Conservation (phyloP, 2,113 vertebrate species). For the Neodontobutis hainanensis region DNA sequence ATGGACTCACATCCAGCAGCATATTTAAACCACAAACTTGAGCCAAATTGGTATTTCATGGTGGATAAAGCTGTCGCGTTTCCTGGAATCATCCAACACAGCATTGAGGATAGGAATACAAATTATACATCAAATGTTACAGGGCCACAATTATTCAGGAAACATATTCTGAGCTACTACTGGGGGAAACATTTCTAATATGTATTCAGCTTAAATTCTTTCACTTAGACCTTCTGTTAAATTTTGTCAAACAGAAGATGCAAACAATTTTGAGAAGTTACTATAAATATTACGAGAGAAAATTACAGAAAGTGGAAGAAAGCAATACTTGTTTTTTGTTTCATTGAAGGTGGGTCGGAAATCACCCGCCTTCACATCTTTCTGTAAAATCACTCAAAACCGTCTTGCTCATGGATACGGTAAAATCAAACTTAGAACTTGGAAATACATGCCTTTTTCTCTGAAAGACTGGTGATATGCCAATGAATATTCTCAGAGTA, state of each 20-base stretch:
- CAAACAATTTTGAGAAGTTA: background rate
- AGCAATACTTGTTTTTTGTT: slow-evolving; percentile 7
- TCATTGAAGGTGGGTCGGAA: too few relatives aligned
- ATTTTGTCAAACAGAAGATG: slow-evolving; percentile 14
- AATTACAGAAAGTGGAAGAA: slow-evolving; percentile 15
- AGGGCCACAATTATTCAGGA: slow-evolving; percentile 28
- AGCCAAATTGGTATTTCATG: slow-evolving; percentile 58
- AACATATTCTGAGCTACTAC: slow-evolving; percentile 17
- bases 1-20: slow-evolving; percentile 54
- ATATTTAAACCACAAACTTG: slow-evolving; percentile 48
- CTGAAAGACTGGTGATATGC: slow-evolving; percentile 51
- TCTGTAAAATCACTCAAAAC: slow-evolving; percentile 63
- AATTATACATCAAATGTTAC: slow-evolving; percentile 45
- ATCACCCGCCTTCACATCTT: slow-evolving; percentile 19
- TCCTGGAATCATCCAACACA: slow-evolving; percentile 41
- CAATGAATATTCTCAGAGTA: slow-evolving; percentile 28
- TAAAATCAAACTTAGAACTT: slow-evolving; percentile 57
- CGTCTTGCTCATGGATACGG: slow-evolving; percentile 31
- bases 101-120: slow-evolving; percentile 38
- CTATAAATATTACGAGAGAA: background rate
- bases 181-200: background rate
- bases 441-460: slow-evolving; percentile 38
- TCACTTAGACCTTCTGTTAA: slow-evolving; percentile 16
- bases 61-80: slow-evolving; percentile 50
- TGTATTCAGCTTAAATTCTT: slow-evolving; percentile 9